Percentiles rank a stretch among this genome's conserved stretches.
These are phyloP conservation scores for Rhopalosiphum padi DNA, from an alignment of 1,140 invertebrate species.

Conservation along the genomic window DNA sequence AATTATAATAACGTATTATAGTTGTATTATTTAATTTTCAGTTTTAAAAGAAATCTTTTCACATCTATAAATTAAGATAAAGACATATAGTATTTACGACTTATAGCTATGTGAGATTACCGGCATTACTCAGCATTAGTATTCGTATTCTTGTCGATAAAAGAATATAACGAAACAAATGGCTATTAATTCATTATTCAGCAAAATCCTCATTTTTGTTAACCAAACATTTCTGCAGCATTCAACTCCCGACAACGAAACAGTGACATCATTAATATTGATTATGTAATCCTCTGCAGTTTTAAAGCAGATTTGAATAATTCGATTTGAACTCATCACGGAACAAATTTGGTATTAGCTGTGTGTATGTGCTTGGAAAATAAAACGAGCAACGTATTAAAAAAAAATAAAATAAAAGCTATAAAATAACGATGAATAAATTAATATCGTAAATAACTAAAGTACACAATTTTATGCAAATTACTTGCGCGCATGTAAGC, in stretches of 20 bases:
- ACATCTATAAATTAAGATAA: no score
- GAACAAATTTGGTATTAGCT: not conserved
- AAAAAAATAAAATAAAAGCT: not conserved
- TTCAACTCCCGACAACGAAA: not conserved
- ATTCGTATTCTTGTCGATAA: not conserved
- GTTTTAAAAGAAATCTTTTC: no score
- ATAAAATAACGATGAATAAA: slow-evolving; percentile 24
- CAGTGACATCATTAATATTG: not conserved
- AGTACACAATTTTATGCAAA: not conserved
- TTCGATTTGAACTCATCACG: not conserved
- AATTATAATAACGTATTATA: no score
- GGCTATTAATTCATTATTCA: not conserved
- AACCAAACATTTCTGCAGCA: not conserved
- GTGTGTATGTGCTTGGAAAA: not conserved
- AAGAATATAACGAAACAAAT: not conserved
- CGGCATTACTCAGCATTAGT: not conserved
- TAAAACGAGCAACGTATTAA: not conserved
- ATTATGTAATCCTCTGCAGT: not conserved
- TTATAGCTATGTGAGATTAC: no score
- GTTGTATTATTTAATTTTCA: no score
- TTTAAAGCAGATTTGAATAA: slow-evolving; percentile 29
- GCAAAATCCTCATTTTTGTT: not conserved
- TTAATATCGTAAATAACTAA: slow-evolving; percentile 21
- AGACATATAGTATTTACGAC: no score
- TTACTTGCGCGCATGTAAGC: not conserved